Base-by-base conservation (phyloP, 2,797 vertebrate genomes). In the Staurois parvus region DNA sequence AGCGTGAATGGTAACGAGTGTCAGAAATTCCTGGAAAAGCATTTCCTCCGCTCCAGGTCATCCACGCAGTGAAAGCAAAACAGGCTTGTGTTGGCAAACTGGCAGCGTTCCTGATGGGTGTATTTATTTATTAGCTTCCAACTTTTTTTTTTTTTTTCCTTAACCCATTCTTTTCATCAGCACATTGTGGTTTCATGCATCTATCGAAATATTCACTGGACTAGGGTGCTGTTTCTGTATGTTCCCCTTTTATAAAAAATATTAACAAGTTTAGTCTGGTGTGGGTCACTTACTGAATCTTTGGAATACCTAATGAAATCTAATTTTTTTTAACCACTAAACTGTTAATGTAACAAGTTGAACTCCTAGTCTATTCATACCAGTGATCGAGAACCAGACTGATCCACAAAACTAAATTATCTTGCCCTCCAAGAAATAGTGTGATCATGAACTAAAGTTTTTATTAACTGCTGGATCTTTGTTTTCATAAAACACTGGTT, bases 1-100 rank as follows among this genome's bases (percentile, higher is more conserved):
- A 0, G 70, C 0, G 2, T 91, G 91, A 92, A 37, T 88, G 80
- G 85, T 66, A 79, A 83, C 59, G 75, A 87, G 77, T 86, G 89
- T 90, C 90, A 88, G 90, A 92, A 91, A 91, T 92, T 92, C 92
- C 92, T 92, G 91, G 92, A 92, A 91, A 91, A 90, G 90, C 86
- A 89, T 88, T 93, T 93, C 91, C 89, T 89, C 91, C 86, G 91
- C 91, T 92, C 89, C 87, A 91, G 91, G 92, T 92, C 90, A 91
- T 88, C 92, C 59, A 26, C 62, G 32, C 59, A 42, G 62, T 79
- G 85, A 87, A 87, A 87, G 85, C 85, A 79, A 83, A 87, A 79
- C 85, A 79, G 62, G 81, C 85, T 83, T 75, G 48, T 79, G 85
- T 84, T 87, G 85, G 85, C 85, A 87, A 84, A 84, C 85, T 87